Base-by-base conservation (phyloP, 2,113 vertebrate genomes). In the Spheniscus mendiculus region DNA sequence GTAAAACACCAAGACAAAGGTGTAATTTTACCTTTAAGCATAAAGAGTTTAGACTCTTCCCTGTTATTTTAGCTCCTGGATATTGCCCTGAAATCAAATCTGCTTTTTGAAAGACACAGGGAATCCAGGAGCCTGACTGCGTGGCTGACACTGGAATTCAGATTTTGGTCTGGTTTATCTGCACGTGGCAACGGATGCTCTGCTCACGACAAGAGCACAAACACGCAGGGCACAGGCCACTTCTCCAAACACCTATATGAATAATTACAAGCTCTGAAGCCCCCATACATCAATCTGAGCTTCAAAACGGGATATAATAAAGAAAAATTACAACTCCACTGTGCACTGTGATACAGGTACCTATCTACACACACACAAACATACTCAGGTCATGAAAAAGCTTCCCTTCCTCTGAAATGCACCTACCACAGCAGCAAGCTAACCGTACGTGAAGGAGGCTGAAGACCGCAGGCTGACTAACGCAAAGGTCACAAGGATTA, bases 381-480 rank as follows among this genome's bases (percentile, higher is more conserved):
- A 1, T 0, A 14, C 1, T 10, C 11, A 53, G 59, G 29, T 21
- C 59, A 69, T 15, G 36, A 73, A 30, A 47, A 1, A 58, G 67
- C 50, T n/a, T 30, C 55, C 29, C 25, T 40, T 50, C 18, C 71
- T 21, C 71, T 4, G 56, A 50, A 70, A 52, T 0, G 42, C 58
- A 15, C 18, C 71, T 15, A 27, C 52, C 21, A 5, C 14, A 32
- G 58, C 5, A 59, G 49, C 13, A 26, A 79, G 50, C 25, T 18
- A 56, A 15, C 27, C 0, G 2, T 2, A 5, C 1, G 0, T 3
- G 71, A 42, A 61, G 74, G 63, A 65, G 58, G 53, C 49, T 6
- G 61, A 62, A 9, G 50, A 22, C 34, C 10, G 6, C 11, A 23
- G 42, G 72, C 58, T 80, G 52, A 61, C 9, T 8, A 62, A 91